Base-by-base conservation (phyloP, 92 coral and sea anemone species). In the Phymanthus crucifer region DNA sequence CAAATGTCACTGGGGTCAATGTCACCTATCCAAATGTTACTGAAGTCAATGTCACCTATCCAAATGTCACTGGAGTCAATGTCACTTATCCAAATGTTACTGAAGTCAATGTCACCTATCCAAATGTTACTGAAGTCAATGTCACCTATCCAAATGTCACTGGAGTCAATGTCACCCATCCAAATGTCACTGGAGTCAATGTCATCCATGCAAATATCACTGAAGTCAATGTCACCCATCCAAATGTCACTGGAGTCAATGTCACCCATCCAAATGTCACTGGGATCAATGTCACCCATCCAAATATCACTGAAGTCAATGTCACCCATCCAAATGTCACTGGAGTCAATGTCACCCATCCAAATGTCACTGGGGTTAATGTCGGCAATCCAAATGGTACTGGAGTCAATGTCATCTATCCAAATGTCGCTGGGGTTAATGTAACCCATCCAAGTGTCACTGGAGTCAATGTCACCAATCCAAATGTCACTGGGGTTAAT, bases 261-360 rank as follows among this genome's bases (percentile, higher is more conserved):
- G 79, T 75, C 3, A 75, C 79, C 17, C 85, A 58, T 18, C 52
- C 84, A 3, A 83, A 83, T 66, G 80, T 70, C 13, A 86, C 76
- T 14, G 77, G 33, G 0, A 64, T 71, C 35, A 74, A 36, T 5
- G 31, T 73, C 0, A 35, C 79, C 17, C 65, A 61, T 6, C 37
- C 74, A 38, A 70, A 50, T 52, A 32, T 67, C 17, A 70, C 83
- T 46, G 71, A 48, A 38, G 57, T 72, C 33, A 85, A 72, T 61
- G 66, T 85, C 21, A 85, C 80, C 14, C 43, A 29, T 11, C 70
- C 70, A 6, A 76, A 52, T 56, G 71, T 52, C 27, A 76, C 81
- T n/a, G 69, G 27, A 56, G 17, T 58, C 3, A 78, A 40, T 43
- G 56, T 78, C 1, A 57, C 80, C 40, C 24, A 78, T 14, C 50